Evolutionary conservation across 2,797 vertebrate species (phyloP), one percentile per base, ranked within the genome.

Genomic region (Crocodylus rhombifer): DNA sequence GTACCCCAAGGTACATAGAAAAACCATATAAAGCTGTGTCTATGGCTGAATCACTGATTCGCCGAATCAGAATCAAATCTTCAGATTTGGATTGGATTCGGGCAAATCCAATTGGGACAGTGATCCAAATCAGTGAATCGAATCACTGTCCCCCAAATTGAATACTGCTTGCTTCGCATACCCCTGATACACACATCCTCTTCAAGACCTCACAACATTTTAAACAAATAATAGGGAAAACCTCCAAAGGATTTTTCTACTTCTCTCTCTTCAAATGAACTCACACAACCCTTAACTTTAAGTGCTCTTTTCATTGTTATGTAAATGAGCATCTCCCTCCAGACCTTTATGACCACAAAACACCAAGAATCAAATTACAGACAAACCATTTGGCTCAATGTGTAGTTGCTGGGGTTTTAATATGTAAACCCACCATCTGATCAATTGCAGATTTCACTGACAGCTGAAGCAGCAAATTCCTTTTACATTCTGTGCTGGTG

Each of bases 361-460:
- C 84, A 86, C 80, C n/a, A 69, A 26, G 61, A 64, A 84, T 82
- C 88, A 74, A 25, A 15, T 74, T 80, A 36, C 15, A 28, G 73
- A 58, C 33, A 78, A 87, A 28, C 33, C n/a, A 64, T 90, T 82
- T 78, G 78, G 87, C 58, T 89, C 64, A 64, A 51, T 90, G 30
- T 20, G 0, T 58, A 85, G 58, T 78, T 87, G 51, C 78, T 83
- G 60, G 36, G 64, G 51, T 61, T 87, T 91, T 67, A 5, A 76
- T 57, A 14, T 77, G 4, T 21, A 69, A 87, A 74, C 57, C 23
- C 4, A 36, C 2, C 51, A 77, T 77, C 63, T 74, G 75, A 82
- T 82, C 88, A 87, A 64, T 14, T 74, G 33, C 88, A 93, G 57
- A 82, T 84, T 84, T 84, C 82, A 82, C 23, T 28, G 77, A 63